Conservation (phyloP, 2,797 vertebrate genomes). For the Corythornis leucogaster region DNA sequence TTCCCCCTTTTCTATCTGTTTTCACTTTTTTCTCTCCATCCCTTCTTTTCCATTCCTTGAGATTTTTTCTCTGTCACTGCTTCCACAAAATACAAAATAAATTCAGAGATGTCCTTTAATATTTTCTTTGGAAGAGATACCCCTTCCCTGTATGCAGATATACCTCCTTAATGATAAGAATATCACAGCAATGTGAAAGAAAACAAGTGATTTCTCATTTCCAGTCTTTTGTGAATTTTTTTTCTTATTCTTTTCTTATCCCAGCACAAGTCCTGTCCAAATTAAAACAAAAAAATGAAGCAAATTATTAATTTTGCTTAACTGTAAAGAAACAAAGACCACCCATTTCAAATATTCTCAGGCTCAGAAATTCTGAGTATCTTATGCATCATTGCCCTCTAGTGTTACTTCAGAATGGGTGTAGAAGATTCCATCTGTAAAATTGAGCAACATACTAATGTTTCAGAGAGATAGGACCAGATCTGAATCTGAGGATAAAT, state of each 20-base stretch:
- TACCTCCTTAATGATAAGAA: not conserved
- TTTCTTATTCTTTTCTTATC: not conserved
- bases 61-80: not conserved
- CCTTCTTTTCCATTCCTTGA: not conserved
- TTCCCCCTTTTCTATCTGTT: not conserved
- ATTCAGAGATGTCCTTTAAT: not conserved
- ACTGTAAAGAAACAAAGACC: not conserved
- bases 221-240: not conserved
- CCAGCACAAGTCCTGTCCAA: not conserved
- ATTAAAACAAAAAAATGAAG: not conserved
- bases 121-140: not conserved
- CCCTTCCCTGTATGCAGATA: not conserved
- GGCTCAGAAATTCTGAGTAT: not conserved
- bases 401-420: constrained; percentile 16
- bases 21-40: not conserved
- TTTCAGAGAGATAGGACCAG: not conserved
- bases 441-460: not conserved
- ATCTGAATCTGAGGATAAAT: not conserved
- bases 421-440: not conserved
- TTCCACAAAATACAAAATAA: not conserved
- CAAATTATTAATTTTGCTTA: not conserved
- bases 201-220: not conserved
- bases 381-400: constrained; percentile 49
- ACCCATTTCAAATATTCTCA: not conserved
- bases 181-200: not conserved